Percentiles rank a stretch among this genome's conserved stretches.
Conservation (phyloP, 2,888 invertebrate genomes). For the Cerceris rybyensis region DNA sequence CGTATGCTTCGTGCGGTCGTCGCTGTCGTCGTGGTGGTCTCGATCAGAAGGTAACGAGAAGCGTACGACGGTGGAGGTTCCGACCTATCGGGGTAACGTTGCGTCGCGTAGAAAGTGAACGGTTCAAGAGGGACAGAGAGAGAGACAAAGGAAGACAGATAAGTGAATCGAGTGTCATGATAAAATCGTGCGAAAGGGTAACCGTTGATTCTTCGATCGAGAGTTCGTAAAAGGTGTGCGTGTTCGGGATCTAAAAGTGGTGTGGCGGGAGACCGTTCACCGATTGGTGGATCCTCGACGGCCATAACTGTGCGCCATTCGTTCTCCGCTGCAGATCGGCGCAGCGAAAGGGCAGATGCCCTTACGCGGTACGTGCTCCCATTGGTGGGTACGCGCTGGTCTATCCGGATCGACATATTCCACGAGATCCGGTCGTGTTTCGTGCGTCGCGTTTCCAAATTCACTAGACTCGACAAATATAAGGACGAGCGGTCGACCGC, state of each 20-base stretch:
- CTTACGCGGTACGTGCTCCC: conserved; percentile 50
- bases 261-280: conserved; percentile 23
- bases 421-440: conserved; percentile 35
- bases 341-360: conserved; percentile 61
- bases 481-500: conserved; percentile 37
- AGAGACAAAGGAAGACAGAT: background rate
- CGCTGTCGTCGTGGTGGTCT: conserved; percentile 36
- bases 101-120: conserved; percentile 32
- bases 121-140: conserved; percentile 40
- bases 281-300: conserved; percentile 45
- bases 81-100: background rate
- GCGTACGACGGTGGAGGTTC: conserved; percentile 24
- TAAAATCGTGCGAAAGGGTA: conserved; percentile 17
- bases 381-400: conserved; percentile 48
- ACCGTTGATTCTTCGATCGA: conserved; percentile 1
- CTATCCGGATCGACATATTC: conserved; percentile 51
- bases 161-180: conserved; percentile 24
- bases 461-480: conserved; percentile 15
- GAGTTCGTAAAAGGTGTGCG: conserved; percentile 3
- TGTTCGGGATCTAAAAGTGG: conserved; percentile 11
- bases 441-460: background rate
- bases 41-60: conserved; percentile 12
- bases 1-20: conserved; percentile 25
- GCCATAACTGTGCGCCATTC: conserved; percentile 58
- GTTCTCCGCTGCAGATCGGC: conserved; percentile 39